These are phyloP conservation scores for Seriola dumerili DNA, from an alignment of 2,113 vertebrate genomes.

Conservation along the genomic window DNA sequence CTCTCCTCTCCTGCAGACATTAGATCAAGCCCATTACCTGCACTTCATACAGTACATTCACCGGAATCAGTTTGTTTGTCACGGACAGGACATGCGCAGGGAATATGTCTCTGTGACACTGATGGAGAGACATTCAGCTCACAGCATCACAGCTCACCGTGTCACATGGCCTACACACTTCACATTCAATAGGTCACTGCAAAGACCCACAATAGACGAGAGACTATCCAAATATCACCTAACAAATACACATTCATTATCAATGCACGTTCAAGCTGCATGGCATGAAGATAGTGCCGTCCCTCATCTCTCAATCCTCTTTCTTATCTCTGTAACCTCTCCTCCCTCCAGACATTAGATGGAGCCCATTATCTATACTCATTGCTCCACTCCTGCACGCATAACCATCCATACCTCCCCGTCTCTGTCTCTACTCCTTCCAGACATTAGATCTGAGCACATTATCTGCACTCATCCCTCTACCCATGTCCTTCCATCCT, in stretches of 20 bases:
- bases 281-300: constrained; percentile 4
- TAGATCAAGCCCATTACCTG: constrained; percentile 69
- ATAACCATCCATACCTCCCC: constrained; percentile 36
- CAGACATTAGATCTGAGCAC: constrained; percentile 55
- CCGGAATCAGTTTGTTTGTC: constrained; percentile 62
- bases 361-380: constrained; percentile 64
- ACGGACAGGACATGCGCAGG: constrained; percentile 40
- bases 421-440: constrained; percentile 40
- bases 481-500: constrained; percentile 28
- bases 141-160: background rate
- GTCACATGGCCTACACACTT: background rate
- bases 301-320: constrained; percentile 34
- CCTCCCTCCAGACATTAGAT: constrained; percentile 60
- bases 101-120: constrained; percentile 49
- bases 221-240: constrained; percentile 13
- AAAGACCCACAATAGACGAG: background rate
- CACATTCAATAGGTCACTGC: constrained; percentile 8
- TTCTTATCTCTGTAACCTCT: constrained; percentile 59
- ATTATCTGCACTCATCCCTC: constrained; percentile 59
- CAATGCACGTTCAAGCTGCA: constrained; percentile 8
- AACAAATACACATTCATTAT: constrained; percentile 27
- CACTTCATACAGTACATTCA: constrained; percentile 48
- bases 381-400: constrained; percentile 40
- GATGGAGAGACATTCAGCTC: constrained; percentile 34
- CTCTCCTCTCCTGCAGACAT: constrained; percentile 46